Evolutionary conservation across 2,888 invertebrate genomes (phyloP).

Genomic region (Cephus pulcher): DNA sequence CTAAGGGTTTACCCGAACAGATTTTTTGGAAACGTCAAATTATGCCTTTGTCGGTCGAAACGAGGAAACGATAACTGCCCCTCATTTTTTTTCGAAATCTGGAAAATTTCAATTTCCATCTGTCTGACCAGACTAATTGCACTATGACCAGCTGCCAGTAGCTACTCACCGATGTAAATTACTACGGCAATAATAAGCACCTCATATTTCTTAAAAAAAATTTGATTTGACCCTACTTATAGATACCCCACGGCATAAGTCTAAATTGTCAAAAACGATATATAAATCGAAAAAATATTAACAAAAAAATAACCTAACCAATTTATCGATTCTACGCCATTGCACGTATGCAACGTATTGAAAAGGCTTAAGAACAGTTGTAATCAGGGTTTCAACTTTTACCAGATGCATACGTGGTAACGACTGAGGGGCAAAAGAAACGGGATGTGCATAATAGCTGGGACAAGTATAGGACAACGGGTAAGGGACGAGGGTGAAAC

Average conservation of each 20-base stretch:
- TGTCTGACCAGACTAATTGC: background rate
- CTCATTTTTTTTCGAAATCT: background rate
- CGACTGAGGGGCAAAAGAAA: background rate
- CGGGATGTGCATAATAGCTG: background rate
- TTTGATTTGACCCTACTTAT: background rate
- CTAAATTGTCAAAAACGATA: too few relatives aligned
- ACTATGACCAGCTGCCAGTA: background rate
- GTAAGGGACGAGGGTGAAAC: background rate
- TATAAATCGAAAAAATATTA: background rate
- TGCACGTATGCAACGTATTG: background rate
- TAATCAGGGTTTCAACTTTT: background rate
- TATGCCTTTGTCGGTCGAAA: background rate
- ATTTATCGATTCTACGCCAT: background rate
- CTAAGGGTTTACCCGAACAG: background rate
- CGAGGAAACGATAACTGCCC: background rate
- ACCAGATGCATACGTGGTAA: background rate
- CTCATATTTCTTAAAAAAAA: background rate
- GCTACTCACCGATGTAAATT: background rate
- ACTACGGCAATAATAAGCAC: background rate
- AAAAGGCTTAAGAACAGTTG: background rate
- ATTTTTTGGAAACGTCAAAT: background rate
- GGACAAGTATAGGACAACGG: background rate
- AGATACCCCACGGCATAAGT: background rate
- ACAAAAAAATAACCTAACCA: background rate
- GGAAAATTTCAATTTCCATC: background rate